Evolutionary conservation across 2,113 vertebrate genomes (phyloP).

Genomic region (Charadrius vociferus): DNA sequence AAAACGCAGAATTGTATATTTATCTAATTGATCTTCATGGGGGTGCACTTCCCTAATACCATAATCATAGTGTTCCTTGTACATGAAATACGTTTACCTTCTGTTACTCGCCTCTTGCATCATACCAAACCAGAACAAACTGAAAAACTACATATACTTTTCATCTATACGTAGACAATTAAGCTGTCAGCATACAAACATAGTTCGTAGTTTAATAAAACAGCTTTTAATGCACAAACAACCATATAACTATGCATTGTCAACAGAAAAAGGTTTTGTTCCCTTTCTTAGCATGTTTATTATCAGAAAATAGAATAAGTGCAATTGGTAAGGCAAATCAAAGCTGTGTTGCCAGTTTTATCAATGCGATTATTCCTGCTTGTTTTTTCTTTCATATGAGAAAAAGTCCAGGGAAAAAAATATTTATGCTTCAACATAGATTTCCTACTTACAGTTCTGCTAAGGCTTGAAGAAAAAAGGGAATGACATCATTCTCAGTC

Average conservation of each 20-base stretch:
- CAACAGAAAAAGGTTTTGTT: background rate
- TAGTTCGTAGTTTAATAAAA: background rate
- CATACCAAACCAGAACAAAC: background rate
- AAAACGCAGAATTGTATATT: background rate
- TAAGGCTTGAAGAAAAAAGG: background rate
- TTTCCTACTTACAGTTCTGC: background rate
- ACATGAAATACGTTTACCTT: background rate
- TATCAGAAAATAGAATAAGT: background rate
- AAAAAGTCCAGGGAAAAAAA: background rate
- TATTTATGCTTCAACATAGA: background rate
- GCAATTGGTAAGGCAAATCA: background rate
- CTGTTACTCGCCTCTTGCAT: background rate
- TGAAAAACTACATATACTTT: background rate
- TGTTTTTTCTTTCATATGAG: background rate
- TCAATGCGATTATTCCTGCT: background rate
- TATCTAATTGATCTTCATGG: background rate
- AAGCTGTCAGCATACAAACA: background rate
- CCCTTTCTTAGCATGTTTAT: background rate
- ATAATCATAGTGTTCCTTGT: background rate
- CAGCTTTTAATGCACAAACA: background rate
- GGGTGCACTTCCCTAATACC: background rate
- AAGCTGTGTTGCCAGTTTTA: background rate
- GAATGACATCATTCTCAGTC: background rate
- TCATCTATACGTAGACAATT: background rate
- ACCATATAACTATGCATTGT: background rate